Evolutionary conservation across 2,888 invertebrate genomes (phyloP).

Genomic region (Didymodactylos carnosus): DNA sequence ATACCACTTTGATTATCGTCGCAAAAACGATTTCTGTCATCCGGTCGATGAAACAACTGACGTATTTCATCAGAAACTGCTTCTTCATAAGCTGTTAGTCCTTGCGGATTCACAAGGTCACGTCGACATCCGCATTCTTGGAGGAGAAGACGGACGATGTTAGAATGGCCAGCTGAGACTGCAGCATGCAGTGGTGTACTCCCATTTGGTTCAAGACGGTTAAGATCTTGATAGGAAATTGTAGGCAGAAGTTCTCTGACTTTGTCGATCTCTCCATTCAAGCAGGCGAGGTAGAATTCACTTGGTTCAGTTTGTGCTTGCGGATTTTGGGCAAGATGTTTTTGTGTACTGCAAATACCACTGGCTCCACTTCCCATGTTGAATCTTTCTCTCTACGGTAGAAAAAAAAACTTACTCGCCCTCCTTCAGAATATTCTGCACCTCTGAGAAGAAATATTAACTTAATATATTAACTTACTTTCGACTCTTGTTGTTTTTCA

Average conservation of each 20-base stretch:
- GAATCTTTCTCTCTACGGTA: too few species aligned
- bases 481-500: too few species aligned
- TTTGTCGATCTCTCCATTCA: background rate
- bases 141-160: background rate
- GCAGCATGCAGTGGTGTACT: background rate
- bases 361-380: too few species aligned
- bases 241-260: background rate
- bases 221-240: background rate
- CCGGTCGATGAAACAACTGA: background rate
- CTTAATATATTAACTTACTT: too few species aligned
- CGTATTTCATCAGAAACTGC: background rate
- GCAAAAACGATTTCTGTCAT: background rate
- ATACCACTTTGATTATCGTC: too few species aligned
- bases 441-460: too few species aligned
- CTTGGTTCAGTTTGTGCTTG: background rate
- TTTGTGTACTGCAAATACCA: too few species aligned
- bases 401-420: too few species aligned
- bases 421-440: too few species aligned
- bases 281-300: background rate
- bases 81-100: background rate
- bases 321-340: too few species aligned
- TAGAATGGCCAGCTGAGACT: background rate
- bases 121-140: background rate
- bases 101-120: background rate
- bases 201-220: background rate